Evolutionary conservation across 2,113 vertebrate genomes (phyloP), one percentile per base, ranked within the genome.

Genomic region (Hystrix brachyura): DNA sequence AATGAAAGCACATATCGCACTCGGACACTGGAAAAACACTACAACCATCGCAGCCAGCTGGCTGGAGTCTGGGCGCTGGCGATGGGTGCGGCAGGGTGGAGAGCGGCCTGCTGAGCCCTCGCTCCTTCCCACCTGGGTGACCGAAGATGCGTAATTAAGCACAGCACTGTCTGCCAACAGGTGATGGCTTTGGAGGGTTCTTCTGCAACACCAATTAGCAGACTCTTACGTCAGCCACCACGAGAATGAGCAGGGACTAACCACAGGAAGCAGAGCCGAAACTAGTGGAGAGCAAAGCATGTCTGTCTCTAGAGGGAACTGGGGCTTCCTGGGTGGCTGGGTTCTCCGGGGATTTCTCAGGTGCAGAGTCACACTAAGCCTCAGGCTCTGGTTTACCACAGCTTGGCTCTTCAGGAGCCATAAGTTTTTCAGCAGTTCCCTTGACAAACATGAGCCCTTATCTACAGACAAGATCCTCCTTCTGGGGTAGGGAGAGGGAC

Each of bases 291-390:
- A 53, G 57, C 43, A 72, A 95, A 91, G 21, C 46, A 4, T 5
- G 29, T 7, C 53, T 74, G 62, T 91, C 48, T 65, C 81, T 97
- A 34, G 71, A 95, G 46, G 96, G 76, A 98, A 97, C 79, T 90
- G 78, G 57, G 64, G 48, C 60, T 69, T 95, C 64, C 93, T 72
- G 59, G 80, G 80, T 57, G 53, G 90, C 71, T 87, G 83, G 90
- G n/a, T 60, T 97, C 91, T 92, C 95, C 92, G 97, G 97, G 97
- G 97, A 94, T 96, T 98, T 98, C 92, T 97, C 92, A 57, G 59
- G 23, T 74, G 53, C 60, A 6, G 64, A 62, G 80, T 81, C 48
- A 60, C 29, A 18, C 59, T 51, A 86, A 78, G 65, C 83, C 64
- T 23, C 29, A 18, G 48, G 5, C 78, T 82, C 71, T 57, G 69